These are phyloP conservation scores for Epiblema foenella DNA, from an alignment of 2,888 invertebrate genomes.

Conservation along the genomic window DNA sequence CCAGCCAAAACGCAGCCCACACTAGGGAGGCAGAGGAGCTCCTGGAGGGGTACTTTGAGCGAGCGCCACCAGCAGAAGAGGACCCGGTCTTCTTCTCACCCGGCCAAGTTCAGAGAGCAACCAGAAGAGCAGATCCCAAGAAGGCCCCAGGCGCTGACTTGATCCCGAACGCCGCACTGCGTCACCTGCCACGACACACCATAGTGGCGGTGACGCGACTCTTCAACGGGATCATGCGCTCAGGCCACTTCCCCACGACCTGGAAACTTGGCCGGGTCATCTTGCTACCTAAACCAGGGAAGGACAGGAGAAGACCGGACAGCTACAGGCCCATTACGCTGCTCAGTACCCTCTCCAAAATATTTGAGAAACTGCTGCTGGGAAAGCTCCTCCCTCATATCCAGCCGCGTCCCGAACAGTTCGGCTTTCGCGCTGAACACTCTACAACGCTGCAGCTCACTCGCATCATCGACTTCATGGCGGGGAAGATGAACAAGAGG, in stretches of 20 bases:
- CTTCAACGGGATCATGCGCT: slow-evolving; percentile 25
- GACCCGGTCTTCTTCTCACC: slow-evolving; percentile 1
- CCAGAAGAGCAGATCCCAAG: neutral
- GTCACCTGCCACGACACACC: slow-evolving; percentile 13
- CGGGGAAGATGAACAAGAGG: neutral
- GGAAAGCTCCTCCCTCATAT: slow-evolving; percentile 9
- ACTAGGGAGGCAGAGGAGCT: neutral
- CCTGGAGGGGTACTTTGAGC: neutral
- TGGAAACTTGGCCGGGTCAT: slow-evolving; percentile 41
- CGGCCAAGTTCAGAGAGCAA: slow-evolving; percentile 4
- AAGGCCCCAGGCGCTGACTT: slow-evolving; percentile 22
- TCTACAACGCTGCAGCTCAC: slow-evolving; percentile 35
- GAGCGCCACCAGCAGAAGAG: neutral
- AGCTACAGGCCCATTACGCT: slow-evolving; percentile 29
- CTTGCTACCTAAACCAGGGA: slow-evolving; percentile 36
- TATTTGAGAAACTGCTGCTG: slow-evolving; percentile 29
- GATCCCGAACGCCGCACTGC: neutral
- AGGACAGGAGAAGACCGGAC: slow-evolving; percentile 20
- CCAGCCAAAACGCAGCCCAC: slow-evolving; percentile 2
- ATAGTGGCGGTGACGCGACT: slow-evolving; percentile 5
- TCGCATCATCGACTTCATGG: slow-evolving; percentile 1
- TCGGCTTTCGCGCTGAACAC: slow-evolving; percentile 22
- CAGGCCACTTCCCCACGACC: slow-evolving; percentile 19
- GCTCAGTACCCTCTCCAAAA: slow-evolving; percentile 21
- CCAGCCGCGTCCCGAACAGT: slow-evolving; percentile 14